Base-by-base conservation (phyloP, 2,888 invertebrate genomes). In the Acholoe squamosa region DNA sequence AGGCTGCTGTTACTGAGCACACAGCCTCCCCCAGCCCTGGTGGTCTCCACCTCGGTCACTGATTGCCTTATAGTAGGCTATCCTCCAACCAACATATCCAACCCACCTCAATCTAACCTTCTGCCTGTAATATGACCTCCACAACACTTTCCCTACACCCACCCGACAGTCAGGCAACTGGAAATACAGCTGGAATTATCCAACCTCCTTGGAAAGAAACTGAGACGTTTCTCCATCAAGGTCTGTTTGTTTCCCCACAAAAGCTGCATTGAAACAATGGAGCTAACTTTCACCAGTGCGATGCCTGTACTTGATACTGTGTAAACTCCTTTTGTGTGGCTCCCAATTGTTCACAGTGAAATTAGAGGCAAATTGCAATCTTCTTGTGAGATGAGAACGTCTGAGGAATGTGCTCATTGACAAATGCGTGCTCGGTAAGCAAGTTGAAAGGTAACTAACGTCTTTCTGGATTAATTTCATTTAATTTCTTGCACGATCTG, bases 1-100 rank as follows among this genome's bases (percentile, higher is more conserved):
- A 86, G 86, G 5, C 14, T 86, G 86, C 12, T 31, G 86, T 86
- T 86, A 86, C 86, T 54, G 86, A 54, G n/a, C 86, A 86, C 86
- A 86, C 86, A 86, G n/a, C 54, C 52, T 10, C 54, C 25, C 84
- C 80, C n/a, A n/a, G n/a, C n/a, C n/a, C 80, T 33, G 33, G 43
- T 84, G 43, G 84, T 25, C 1, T 1, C 77, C 77, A 77, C 34
- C 77, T 77, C 77, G 28, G 33, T 34, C 43, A 84, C 43, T 84
- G 84, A 25, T 71, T 71, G 28, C 71, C 71, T 71, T 71, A 71
- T 25, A 71, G 31, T 25, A 28, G 25, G 71, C 0, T 14, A 14
- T 22, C 71, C 25, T 16, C 71, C 25, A 25, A n/a, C 28, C 28
- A 71, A 71, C 25, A 71, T 71, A 71, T 28, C 61, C 61, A 61